Evolutionary conservation across 2,888 invertebrate species (phyloP), one percentile per base, ranked within the genome.

Genomic region (Limnephilus rhombicus): DNA sequence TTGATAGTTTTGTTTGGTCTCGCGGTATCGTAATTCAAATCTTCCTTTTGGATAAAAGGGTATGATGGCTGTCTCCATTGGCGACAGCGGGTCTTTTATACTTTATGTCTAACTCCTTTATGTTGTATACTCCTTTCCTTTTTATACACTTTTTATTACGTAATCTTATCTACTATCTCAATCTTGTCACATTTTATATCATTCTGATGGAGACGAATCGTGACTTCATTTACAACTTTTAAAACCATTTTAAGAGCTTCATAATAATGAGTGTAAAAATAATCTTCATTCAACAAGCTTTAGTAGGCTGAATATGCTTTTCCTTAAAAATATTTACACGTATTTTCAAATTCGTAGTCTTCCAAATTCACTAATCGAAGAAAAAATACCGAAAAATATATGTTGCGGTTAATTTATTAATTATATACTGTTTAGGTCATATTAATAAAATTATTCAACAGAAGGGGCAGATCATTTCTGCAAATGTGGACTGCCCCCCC

Each of bases 1-100:
- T 45, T 34, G 80, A 86, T 85, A 91, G 83, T 85, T 90, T 85
- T 85, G 90, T 90, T 53, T 85, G 91, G 91, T 86, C 86, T 41
- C 80, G 83, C 34, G 80, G 80, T 91, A 80, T 86, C 86, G 86
- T 86, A 85, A 85, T 91, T 86, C 85, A 85, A 83, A 91, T 91
- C 37, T 91, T 90, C 31, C n/a, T 80, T 82, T 90, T 29, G 88
- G 80, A 89, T 89, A 80, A 86, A 86, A 37, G 88, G 88, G 88
- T 89, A 34, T 80, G 80, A 37, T 29, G 87, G 12, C 88, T 89
- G 80, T 87, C 88, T 89, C 31, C 80, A 80, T 89, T 31, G 88
- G 80, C 45, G 88, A 80, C 88, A 80, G 37, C 68, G 88, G 86
- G 68, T 68, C 68, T 68, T 68, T 68, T 24, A 68, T 68, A 68